Conservation (phyloP, 23 tunicate species). For the Oikopleura dioica region DNA sequence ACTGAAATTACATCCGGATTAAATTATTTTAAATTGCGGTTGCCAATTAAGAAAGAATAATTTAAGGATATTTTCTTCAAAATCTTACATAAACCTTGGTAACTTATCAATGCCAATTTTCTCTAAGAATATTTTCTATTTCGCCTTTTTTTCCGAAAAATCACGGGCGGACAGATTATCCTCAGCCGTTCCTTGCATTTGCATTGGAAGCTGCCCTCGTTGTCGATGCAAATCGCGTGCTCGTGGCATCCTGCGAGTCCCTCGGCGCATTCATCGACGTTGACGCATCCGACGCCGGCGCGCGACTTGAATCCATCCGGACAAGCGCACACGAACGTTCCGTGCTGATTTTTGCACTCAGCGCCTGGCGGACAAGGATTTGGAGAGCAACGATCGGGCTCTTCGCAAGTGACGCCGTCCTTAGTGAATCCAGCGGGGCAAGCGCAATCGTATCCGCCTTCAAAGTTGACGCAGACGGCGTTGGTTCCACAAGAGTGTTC, state of each 20-base stretch:
- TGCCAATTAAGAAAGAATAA: too few species aligned
- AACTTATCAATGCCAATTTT: too few species aligned
- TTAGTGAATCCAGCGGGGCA: slow-evolving; percentile 25
- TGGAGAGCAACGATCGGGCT: background rate
- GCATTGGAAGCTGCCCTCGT: background rate
- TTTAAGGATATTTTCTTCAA: too few species aligned
- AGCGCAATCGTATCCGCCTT: slow-evolving; percentile 17
- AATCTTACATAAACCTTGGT: too few species aligned
- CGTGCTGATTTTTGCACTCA: background rate
- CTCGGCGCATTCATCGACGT: background rate
- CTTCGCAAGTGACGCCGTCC: slow-evolving; percentile 19
- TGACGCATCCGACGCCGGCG: background rate
- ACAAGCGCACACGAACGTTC: background rate
- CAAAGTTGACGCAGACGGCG: slow-evolving; percentile 23
- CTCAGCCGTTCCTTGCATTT: background rate
- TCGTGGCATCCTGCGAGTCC: background rate
- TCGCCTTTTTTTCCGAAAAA: too few species aligned
- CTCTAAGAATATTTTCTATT: too few species aligned
- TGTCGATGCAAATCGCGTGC: background rate
- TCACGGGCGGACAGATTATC: too few species aligned
- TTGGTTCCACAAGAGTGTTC: slow-evolving; percentile 17
- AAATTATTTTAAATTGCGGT: too few species aligned
- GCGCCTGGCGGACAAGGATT: background rate
- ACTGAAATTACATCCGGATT: too few species aligned
- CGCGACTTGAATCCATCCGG: background rate